phyloP scores from a whole-genome alignment of 2,888 invertebrate species.

The Hirudinaria manillensis region DNA sequence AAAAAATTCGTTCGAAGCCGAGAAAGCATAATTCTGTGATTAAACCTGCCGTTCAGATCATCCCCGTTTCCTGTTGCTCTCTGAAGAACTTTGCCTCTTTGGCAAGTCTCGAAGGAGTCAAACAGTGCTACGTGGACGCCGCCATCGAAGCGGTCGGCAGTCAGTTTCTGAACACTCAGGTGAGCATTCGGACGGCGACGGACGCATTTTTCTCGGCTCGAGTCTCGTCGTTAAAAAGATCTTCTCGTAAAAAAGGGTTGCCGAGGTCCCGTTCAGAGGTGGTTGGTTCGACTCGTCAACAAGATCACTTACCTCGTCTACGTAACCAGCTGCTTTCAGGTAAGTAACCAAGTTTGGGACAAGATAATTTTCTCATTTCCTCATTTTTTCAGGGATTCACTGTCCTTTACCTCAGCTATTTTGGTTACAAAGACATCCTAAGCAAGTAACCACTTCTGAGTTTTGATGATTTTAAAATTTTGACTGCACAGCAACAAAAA shows the following conservation, averaged over 20 bases:
- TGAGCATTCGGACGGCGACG: not conserved
- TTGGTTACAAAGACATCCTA: slow-evolving; percentile 13
- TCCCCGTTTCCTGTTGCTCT: slow-evolving; percentile 25
- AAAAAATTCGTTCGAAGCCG: not conserved
- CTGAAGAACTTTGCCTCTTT: not conserved
- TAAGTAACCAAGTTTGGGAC: not conserved
- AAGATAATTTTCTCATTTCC: not conserved
- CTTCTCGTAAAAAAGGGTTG: slow-evolving; percentile 23
- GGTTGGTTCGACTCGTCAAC: slow-evolving; percentile 24
- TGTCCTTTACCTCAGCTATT: slow-evolving; percentile 6
- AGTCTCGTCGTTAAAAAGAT: no score
- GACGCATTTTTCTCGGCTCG: no score
- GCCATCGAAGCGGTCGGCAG: slow-evolving; percentile 2
- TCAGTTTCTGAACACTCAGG: slow-evolving; percentile 22
- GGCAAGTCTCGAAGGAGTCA: not conserved
- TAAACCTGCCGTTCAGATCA: not conserved
- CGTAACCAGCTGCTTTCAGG: slow-evolving; percentile 16
- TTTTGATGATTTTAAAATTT: no score
- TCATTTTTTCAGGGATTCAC: not conserved
- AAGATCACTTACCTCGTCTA: slow-evolving; percentile 22
- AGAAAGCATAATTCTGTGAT: not conserved
- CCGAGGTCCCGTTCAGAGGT: slow-evolving; percentile 9
- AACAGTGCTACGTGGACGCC: slow-evolving; percentile 25
- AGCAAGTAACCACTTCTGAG: not conserved
- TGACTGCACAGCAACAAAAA: no score